A percentile compares a stretch with the other conserved stretches of the same genome.
Conservation (phyloP, 2,888 invertebrate genomes). For the Drosophila acutilabella region DNA sequence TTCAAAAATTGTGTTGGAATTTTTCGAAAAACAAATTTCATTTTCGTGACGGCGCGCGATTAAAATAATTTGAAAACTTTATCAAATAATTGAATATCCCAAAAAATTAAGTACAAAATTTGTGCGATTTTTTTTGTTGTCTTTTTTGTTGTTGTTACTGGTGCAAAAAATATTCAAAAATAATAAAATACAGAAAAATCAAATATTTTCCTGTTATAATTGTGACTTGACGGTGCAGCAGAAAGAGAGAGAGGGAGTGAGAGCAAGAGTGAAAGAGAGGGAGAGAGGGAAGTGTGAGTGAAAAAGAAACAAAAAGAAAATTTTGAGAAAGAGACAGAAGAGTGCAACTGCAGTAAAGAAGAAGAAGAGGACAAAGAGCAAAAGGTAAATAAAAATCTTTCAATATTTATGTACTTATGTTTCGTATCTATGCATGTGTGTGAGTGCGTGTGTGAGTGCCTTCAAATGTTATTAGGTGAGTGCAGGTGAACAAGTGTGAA, state of each 20-base stretch:
- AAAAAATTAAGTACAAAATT: not conserved
- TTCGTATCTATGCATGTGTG: not conserved
- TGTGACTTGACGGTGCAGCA: conserved; percentile 3
- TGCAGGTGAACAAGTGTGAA: conserved; percentile 5
- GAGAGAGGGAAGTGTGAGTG: conserved; percentile 2
- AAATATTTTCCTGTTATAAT: conserved; percentile 2
- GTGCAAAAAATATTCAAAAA: conserved; percentile 7
- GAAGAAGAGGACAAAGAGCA: conserved; percentile 32
- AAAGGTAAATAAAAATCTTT: conserved; percentile 47
- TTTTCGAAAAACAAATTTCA: not conserved
- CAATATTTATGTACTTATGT: conserved; percentile 10
- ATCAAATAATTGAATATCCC: not conserved
- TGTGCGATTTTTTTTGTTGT: conserved; percentile 16
- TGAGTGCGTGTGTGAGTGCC: not conserved
- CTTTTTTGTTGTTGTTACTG: conserved; percentile 22
- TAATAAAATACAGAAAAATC: conserved; percentile 14
- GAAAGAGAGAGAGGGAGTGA: not conserved
- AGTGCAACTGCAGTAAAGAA: conserved; percentile 26
- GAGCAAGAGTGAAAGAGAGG: not conserved
- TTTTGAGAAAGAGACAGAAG: conserved; percentile 21
- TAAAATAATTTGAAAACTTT: conserved; percentile 2
- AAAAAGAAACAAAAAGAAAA: conserved; percentile 17
- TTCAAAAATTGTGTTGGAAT: conserved; percentile 8
- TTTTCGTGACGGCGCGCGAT: conserved; percentile 12
- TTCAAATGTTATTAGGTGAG: not conserved